Evolutionary conservation across 2,888 invertebrate species (phyloP).

Genomic region (Trachelus tabidus): DNA sequence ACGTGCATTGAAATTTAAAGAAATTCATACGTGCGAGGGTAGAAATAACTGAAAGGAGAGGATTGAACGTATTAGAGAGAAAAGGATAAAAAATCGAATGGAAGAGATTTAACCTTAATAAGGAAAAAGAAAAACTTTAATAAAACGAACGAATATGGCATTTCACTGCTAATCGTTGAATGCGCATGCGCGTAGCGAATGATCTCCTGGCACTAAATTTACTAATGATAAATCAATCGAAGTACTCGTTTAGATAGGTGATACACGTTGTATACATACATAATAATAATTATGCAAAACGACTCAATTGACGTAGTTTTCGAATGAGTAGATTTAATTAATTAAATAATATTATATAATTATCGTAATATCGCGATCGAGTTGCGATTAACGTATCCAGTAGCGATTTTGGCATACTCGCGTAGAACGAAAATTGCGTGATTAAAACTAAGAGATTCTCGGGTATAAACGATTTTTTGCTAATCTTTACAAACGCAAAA

Average conservation of each 20-base stretch:
- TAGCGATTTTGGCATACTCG: not conserved
- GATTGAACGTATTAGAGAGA: not conserved
- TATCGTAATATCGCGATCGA: not conserved
- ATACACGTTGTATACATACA: not conserved
- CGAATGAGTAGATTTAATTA: not conserved
- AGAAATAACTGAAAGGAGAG: not conserved
- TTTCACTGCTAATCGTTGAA: not conserved
- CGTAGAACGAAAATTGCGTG: not conserved
- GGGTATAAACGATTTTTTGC: not conserved
- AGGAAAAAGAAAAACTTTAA: not conserved
- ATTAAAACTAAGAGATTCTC: not conserved
- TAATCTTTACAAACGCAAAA: not conserved
- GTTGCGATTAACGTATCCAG: not conserved
- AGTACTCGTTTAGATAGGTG: not conserved
- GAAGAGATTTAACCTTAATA: not conserved
- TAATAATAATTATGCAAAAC: not conserved
- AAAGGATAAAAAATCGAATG: not conserved
- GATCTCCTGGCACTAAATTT: not conserved
- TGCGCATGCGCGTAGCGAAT: not conserved
- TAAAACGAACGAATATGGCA: not conserved
- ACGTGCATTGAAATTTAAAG: not conserved
- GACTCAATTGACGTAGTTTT: not conserved
- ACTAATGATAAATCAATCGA: not conserved
- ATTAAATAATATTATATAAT: not conserved
- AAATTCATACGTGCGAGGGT: not conserved